phyloP scores from a whole-genome alignment of 2,113 vertebrate genomes.

The Poeciliopsis prolifica region DNA sequence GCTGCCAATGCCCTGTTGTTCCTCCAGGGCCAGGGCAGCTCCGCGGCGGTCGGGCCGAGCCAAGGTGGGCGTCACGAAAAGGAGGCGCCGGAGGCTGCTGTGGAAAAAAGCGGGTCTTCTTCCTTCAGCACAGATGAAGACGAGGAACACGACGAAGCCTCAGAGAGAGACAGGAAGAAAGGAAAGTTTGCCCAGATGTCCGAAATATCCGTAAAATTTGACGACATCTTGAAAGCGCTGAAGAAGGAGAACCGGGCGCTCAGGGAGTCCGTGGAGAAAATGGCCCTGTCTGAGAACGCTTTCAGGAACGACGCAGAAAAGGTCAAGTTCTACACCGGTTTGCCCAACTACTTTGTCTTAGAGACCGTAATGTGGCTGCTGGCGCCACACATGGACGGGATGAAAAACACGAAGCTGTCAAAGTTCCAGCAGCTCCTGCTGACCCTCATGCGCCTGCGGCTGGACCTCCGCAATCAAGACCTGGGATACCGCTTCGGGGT shows the following conservation, averaged over 20 bases:
- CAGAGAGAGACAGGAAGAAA: constrained; percentile 55
- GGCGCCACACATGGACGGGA: constrained; percentile 78
- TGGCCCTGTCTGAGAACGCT: constrained; percentile 76
- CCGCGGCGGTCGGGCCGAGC: constrained; percentile 22
- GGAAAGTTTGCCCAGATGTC: constrained; percentile 43
- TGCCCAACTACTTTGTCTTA: constrained; percentile 81
- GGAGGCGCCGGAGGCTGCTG: constrained; percentile 19
- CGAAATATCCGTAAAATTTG: constrained; percentile 45
- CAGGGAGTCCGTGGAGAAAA: constrained; percentile 76
- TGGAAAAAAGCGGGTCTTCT: constrained; percentile 63
- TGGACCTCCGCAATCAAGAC: constrained; percentile 81
- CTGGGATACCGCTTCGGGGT: constrained; percentile 80
- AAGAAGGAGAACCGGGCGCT: constrained; percentile 77
- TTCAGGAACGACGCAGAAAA: constrained; percentile 79
- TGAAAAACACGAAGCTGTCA: constrained; percentile 73
- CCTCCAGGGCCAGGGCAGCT: constrained; percentile 76
- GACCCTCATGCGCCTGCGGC: constrained; percentile 78
- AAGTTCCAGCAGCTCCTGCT: constrained; percentile 81
- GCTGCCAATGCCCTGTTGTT: constrained; percentile 80
- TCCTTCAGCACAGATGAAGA: constrained; percentile 69
- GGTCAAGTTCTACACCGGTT: constrained; percentile 79
- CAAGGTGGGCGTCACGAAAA: constrained; percentile 29
- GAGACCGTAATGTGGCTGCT: constrained; percentile 82
- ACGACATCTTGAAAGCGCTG: constrained; percentile 66
- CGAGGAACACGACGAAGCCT: constrained; percentile 7